A percentile compares a stretch with the other conserved stretches of the same genome.
phyloP scores from a whole-genome alignment of 2,888 invertebrate species.

The Isotomurus palustris region DNA sequence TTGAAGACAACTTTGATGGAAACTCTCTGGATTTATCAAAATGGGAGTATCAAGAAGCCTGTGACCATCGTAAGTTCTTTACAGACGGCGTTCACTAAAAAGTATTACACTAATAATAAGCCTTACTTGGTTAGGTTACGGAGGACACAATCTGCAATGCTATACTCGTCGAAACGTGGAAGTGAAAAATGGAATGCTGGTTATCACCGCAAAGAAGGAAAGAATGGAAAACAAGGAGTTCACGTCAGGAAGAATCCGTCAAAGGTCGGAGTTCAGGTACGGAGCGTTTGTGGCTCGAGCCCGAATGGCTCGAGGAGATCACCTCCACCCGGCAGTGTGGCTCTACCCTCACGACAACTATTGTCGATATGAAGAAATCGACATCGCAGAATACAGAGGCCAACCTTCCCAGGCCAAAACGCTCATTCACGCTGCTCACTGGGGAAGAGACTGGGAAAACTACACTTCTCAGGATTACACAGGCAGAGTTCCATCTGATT shows the following conservation, averaged over 20 bases:
- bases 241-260: slow-evolving; percentile 38
- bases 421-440: slow-evolving; percentile 38
- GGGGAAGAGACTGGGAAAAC: slow-evolving; percentile 36
- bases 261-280: slow-evolving; percentile 30
- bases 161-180: slow-evolving; percentile 37
- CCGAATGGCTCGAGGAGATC: slow-evolving; percentile 37
- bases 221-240: slow-evolving; percentile 33
- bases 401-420: slow-evolving; percentile 28
- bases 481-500: slow-evolving; percentile 21
- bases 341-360: slow-evolving; percentile 24
- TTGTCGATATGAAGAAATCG: slow-evolving; percentile 44
- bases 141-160: slow-evolving; percentile 41
- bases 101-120: too few relatives aligned
- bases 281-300: slow-evolving; percentile 43
- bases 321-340: slow-evolving; percentile 42
- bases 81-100: too few relatives aligned
- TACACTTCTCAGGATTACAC: slow-evolving; percentile 30
- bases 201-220: slow-evolving; percentile 32
- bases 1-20: slow-evolving; percentile 44
- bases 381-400: slow-evolving; percentile 44
- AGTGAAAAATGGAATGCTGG: slow-evolving; percentile 36
- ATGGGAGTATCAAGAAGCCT: slow-evolving; percentile 43
- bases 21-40: slow-evolving; percentile 38
- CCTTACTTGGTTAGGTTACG: too few relatives aligned
- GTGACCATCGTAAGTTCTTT: too few relatives aligned